phyloP scores from a whole-genome alignment of 2,113 vertebrate genomes.

The Muntiacus muntjak region DNA sequence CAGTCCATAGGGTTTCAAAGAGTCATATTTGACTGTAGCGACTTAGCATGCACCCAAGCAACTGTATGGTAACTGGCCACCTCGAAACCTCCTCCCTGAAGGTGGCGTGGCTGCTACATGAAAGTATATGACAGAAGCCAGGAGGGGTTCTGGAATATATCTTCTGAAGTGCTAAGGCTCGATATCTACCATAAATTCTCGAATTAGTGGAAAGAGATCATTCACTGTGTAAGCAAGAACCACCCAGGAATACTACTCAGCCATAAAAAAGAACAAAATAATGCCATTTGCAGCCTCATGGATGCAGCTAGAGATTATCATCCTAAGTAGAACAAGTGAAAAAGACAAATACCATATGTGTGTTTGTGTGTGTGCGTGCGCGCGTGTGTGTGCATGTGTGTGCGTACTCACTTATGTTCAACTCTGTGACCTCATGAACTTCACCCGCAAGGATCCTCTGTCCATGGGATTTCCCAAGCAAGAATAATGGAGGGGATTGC shows the following conservation, averaged over 20 bases:
- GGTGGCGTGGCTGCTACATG: background rate
- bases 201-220: background rate
- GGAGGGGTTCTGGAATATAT: background rate
- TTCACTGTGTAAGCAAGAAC: background rate
- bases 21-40: background rate
- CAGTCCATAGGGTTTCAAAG: background rate
- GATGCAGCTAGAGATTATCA: background rate
- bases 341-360: background rate
- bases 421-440: background rate
- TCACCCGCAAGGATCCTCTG: background rate
- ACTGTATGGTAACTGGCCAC: background rate
- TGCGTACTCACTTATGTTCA: background rate
- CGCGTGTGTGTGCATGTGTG: fast-evolving
- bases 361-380: fast-evolving
- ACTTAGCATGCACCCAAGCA: background rate
- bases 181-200: background rate
- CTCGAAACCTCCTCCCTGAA: background rate
- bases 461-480: background rate
- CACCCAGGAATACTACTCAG: background rate
- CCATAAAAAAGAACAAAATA: background rate
- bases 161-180: background rate
- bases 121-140: background rate
- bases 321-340: background rate
- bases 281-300: background rate
- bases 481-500: background rate